phyloP scores from a whole-genome alignment of 2,797 vertebrate genomes.

The Takifugu rubripes region DNA sequence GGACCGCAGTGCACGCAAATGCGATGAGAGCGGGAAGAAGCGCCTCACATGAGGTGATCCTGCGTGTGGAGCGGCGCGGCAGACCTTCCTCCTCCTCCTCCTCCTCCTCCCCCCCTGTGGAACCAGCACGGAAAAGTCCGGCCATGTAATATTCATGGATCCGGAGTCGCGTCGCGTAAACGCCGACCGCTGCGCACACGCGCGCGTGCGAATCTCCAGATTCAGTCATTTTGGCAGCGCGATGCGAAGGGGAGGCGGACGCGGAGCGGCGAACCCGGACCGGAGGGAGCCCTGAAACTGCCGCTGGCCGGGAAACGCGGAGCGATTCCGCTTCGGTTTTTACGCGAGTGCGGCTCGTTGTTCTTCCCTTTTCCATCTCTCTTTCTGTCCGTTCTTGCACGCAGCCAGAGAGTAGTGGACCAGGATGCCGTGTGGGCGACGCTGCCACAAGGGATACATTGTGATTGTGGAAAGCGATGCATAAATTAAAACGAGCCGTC shows the following conservation, averaged over 20 bases:
- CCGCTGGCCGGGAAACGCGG: constrained; percentile 59
- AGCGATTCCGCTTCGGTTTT: constrained; percentile 38
- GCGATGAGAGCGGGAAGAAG: constrained; percentile 6
- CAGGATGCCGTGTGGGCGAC: constrained; percentile 72
- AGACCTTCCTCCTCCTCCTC: neutral
- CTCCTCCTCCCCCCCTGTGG: neutral
- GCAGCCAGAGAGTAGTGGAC: constrained; percentile 58
- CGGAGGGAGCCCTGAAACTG: constrained; percentile 55
- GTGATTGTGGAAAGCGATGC: constrained; percentile 62
- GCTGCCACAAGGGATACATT: constrained; percentile 73
- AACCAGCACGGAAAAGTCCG: constrained; percentile 33
- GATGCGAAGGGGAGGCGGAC: constrained; percentile 48
- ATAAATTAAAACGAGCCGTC: constrained; percentile 51
- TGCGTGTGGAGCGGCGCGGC: constrained; percentile 5
- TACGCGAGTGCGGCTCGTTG: constrained; percentile 40
- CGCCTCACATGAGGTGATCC: constrained; percentile 9
- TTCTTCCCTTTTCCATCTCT: neutral
- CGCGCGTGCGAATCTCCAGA: constrained; percentile 63
- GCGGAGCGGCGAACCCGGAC: constrained; percentile 50
- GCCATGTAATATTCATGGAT: constrained; percentile 43
- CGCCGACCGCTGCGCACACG: constrained; percentile 33
- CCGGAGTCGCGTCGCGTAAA: constrained; percentile 53
- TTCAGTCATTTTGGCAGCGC: constrained; percentile 69
- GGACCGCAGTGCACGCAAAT: constrained; percentile 44
- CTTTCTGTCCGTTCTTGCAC: constrained; percentile 43